phyloP scores from a whole-genome alignment of 2,888 invertebrate genomes.

The Agrochola lychnidis region DNA sequence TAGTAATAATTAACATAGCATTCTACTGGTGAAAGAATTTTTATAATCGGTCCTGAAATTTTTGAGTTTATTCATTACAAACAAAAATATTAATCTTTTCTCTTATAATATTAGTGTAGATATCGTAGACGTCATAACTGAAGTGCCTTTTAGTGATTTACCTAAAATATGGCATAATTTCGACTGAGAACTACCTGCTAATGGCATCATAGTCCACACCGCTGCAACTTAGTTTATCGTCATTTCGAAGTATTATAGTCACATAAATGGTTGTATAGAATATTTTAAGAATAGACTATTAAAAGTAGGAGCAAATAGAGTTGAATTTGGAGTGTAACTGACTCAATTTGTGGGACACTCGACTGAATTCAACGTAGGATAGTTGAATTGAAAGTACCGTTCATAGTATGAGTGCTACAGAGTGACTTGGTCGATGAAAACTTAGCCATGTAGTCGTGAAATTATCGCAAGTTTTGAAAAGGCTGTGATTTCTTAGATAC shows the following conservation, averaged over 20 bases:
- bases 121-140: slow-evolving; percentile 1
- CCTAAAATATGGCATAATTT: slow-evolving; percentile 68
- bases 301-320: not conserved
- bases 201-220: slow-evolving; percentile 4
- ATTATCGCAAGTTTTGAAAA: not conserved
- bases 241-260: not conserved
- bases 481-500: not conserved
- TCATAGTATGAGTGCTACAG: not conserved
- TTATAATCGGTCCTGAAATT: too few relatives aligned
- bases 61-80: too few relatives aligned
- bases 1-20: too few relatives aligned
- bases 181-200: slow-evolving; percentile 10
- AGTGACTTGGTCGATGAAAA: not conserved
- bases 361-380: not conserved
- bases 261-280: not conserved
- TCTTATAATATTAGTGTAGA: too few relatives aligned
- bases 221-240: slow-evolving; percentile 8
- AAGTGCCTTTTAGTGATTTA: slow-evolving; percentile 53
- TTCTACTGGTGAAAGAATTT: too few relatives aligned
- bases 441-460: not conserved
- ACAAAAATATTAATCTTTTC: too few relatives aligned
- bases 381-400: slow-evolving; percentile 2
- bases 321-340: slow-evolving; percentile 9
- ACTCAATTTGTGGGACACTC: slow-evolving; percentile 16
- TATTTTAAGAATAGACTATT: not conserved